phyloP scores from a whole-genome alignment of 2,888 invertebrate genomes.

The Torymus aiolomorphi region DNA sequence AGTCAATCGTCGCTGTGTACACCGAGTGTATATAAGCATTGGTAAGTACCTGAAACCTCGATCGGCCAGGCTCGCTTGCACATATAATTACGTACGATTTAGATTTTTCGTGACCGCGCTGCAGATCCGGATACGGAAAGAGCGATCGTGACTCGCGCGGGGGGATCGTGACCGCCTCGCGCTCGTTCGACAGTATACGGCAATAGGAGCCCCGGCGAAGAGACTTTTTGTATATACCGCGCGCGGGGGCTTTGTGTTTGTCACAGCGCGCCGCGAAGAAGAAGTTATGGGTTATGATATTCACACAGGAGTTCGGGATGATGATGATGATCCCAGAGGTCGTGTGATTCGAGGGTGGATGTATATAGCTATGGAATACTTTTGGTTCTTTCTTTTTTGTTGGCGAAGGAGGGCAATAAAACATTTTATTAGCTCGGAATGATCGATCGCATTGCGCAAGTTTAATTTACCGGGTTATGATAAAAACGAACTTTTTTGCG shows the following conservation, averaged over 20 bases:
- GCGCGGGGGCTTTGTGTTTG: slow-evolving; percentile 31
- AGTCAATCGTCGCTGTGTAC: too few species aligned
- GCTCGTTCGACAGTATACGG: slow-evolving; percentile 46
- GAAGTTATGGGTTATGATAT: slow-evolving; percentile 48
- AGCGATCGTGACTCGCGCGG: slow-evolving; percentile 49
- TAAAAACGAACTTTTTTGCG: too few species aligned
- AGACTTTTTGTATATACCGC: slow-evolving; percentile 1
- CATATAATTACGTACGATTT: slow-evolving; percentile 58
- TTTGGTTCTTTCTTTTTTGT: too few species aligned
- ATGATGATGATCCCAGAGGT: neutral
- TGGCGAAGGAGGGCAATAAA: too few species aligned
- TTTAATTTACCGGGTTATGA: too few species aligned
- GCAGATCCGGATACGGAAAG: slow-evolving; percentile 59
- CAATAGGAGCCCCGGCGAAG: slow-evolving; percentile 36
- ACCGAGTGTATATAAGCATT: slow-evolving; percentile 15
- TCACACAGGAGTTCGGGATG: slow-evolving; percentile 19
- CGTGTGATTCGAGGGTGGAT: neutral
- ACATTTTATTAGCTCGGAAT: too few species aligned
- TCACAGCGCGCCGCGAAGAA: slow-evolving; percentile 51
- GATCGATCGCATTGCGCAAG: too few species aligned
- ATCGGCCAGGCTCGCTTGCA: slow-evolving; percentile 24
- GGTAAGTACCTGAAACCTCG: slow-evolving; percentile 51
- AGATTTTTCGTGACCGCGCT: slow-evolving; percentile 57
- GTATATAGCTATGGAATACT: too few species aligned
- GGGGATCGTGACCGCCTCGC: slow-evolving; percentile 48